Base-by-base conservation (phyloP, 2,113 vertebrate genomes). In the Paedocypris sp. region DNA sequence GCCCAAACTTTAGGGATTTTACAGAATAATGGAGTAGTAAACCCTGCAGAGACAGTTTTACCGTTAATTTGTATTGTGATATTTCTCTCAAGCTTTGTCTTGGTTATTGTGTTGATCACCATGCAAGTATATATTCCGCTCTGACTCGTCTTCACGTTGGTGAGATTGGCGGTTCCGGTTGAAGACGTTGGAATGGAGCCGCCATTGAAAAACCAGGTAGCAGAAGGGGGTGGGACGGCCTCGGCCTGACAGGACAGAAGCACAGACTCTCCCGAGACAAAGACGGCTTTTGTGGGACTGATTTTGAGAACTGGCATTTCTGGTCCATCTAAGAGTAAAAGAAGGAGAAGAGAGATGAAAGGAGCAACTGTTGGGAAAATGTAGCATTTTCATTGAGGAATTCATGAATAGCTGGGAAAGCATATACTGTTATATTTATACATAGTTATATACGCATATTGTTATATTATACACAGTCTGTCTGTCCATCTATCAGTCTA, bases 321-420 rank as follows among this genome's bases (percentile, higher is more conserved):
- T 29, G 85, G 83, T 64, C 85, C 85, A 61, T 84, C 85, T 86
- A 16, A 15, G 57, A 39, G 10, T 39, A 26, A 59, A 9, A 67
- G 36, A 46, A 2, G 9, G 26, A 33, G 16, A 12, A 13, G 31
- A 16, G 25, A 26, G 16, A 26, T 39, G 39, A 54, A 63, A 36
- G 5, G 6, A 4, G 26, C 26, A 13, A 41, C 4, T 42, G 51
- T 56, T 56, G 23, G 23, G 36, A 29, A 56, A 20, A 26, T 11
- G n/a, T n/a, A n/a, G n/a, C n/a, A n/a, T n/a, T n/a, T n/a, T n/a
- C n/a, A n/a, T n/a, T n/a, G n/a, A n/a, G n/a, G n/a, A n/a, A n/a
- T n/a, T n/a, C n/a, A n/a, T n/a, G n/a, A n/a, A n/a, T n/a, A n/a
- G n/a, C n/a, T n/a, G n/a, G n/a, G n/a, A n/a, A n/a, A n/a, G n/a